A percentile compares a stretch with the other conserved stretches of the same genome.
phyloP scores from a whole-genome alignment of 2,888 invertebrate genomes.

The Andrena bucephala region DNA sequence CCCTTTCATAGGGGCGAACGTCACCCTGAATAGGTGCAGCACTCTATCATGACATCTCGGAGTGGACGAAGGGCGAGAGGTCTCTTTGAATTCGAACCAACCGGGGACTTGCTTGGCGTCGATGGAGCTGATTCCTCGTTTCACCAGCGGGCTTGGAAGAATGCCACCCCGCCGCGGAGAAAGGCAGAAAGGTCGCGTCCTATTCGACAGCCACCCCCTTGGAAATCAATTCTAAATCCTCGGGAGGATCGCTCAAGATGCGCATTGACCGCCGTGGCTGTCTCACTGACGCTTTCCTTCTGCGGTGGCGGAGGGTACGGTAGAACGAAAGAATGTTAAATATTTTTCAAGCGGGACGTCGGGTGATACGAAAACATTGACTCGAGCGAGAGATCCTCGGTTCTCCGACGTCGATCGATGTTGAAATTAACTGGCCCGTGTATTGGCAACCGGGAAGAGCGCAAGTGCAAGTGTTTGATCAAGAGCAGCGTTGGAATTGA shows the following conservation, averaged over 20 bases:
- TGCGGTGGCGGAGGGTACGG: neutral
- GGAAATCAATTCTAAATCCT: slow-evolving; percentile 51
- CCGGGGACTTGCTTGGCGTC: neutral
- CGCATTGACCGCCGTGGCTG: too few relatives aligned
- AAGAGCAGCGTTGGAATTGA: neutral
- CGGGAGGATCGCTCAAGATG: neutral
- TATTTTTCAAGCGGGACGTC: slow-evolving; percentile 20
- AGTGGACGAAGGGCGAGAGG: slow-evolving; percentile 11
- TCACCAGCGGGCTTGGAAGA: slow-evolving; percentile 30
- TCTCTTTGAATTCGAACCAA: slow-evolving; percentile 64
- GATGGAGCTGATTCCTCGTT: slow-evolving; percentile 30
- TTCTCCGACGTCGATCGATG: neutral
- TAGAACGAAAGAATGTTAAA: slow-evolving; percentile 26
- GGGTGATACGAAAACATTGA: slow-evolving; percentile 15
- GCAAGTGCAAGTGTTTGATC: neutral
- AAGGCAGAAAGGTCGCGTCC: neutral
- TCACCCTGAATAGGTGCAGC: slow-evolving; percentile 56
- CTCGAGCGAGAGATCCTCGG: neutral
- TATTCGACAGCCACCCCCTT: neutral
- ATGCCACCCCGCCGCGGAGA: slow-evolving; percentile 30
- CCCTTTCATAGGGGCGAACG: slow-evolving; percentile 47
- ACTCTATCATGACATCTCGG: slow-evolving; percentile 68
- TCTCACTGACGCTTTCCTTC: too few relatives aligned
- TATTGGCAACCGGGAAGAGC: neutral
- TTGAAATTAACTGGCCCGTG: neutral